A percentile compares a stretch with the other conserved stretches of the same genome.
These are phyloP conservation scores for Platygyra sinensis DNA, from an alignment of 64 coral and sea anemone species.

Conservation along the genomic window DNA sequence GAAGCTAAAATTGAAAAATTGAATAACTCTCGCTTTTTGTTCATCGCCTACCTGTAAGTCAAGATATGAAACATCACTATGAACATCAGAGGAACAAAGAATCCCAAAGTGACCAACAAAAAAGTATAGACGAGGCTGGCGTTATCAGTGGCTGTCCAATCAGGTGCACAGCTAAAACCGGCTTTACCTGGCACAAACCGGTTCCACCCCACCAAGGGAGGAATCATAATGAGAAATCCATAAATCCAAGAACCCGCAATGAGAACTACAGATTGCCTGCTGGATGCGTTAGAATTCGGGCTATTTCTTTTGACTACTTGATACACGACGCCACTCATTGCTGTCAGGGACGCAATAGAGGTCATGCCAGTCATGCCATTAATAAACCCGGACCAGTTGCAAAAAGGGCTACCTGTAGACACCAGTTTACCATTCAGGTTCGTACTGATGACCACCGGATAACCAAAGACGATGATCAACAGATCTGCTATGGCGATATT, in stretches of 20 bases:
- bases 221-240: conserved; percentile 15
- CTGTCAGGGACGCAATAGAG: conserved; percentile 45
- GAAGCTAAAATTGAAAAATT: not conserved
- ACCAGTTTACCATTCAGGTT: not conserved
- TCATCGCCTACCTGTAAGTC: conserved; percentile 18
- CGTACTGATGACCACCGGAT: conserved; percentile 31
- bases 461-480: conserved; percentile 46
- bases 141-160: conserved; percentile 39
- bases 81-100: not conserved
- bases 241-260: conserved; percentile 34
- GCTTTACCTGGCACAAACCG: conserved; percentile 58
- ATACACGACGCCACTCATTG: conserved; percentile 40
- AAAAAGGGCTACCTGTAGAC: not conserved
- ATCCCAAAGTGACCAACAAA: conserved; percentile 6
- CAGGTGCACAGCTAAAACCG: conserved; percentile 59
- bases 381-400: conserved; percentile 52
- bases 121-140: conserved; percentile 12
- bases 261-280: not conserved
- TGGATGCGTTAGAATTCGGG: not conserved
- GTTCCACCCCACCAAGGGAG: conserved; percentile 58
- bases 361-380: conserved; percentile 44
- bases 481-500: conserved; percentile 64
- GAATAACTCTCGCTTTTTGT: not conserved
- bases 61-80: not conserved
- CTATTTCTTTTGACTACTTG: conserved; percentile 3